Evolutionary conservation across 1,140 invertebrate genomes (phyloP).

Genomic region (Zaprionus ornatus): DNA sequence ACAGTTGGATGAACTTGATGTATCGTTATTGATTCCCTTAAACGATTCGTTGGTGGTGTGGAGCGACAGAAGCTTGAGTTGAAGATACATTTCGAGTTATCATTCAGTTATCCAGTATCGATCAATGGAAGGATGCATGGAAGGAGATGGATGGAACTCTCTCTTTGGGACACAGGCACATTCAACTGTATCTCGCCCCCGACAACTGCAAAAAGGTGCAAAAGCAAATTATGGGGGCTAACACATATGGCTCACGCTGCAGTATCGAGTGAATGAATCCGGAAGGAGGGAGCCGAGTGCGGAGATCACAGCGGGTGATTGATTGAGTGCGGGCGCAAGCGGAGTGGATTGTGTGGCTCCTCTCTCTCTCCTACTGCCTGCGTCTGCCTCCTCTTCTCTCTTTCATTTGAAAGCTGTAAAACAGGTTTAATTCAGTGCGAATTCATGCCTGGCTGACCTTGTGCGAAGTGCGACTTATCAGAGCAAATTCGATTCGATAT

Average conservation of each 20-base stretch:
- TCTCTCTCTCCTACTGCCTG: background rate
- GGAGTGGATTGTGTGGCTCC: background rate
- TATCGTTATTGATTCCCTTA: slow-evolving; percentile 80
- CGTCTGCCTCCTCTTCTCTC: background rate
- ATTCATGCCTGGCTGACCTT: slow-evolving; percentile 56
- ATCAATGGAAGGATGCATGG: background rate
- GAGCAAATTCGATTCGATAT: slow-evolving; percentile 23
- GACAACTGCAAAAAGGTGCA: slow-evolving; percentile 61
- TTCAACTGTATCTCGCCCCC: slow-evolving; percentile 41
- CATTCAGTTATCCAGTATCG: slow-evolving; percentile 15
- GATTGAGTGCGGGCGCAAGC: background rate
- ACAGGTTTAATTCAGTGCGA: slow-evolving; percentile 54
- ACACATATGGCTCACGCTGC: slow-evolving; percentile 54
- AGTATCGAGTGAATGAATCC: slow-evolving; percentile 12
- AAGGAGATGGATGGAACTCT: background rate
- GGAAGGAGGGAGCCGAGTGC: background rate
- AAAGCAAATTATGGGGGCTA: slow-evolving; percentile 37
- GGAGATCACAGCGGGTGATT: slow-evolving; percentile 1
- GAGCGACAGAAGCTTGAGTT: slow-evolving; percentile 28
- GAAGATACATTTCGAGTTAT: slow-evolving; percentile 20
- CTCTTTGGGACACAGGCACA: slow-evolving; percentile 42
- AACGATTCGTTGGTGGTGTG: slow-evolving; percentile 58
- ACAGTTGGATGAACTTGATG: slow-evolving; percentile 72
- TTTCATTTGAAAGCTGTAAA: slow-evolving; percentile 53
- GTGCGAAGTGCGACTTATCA: slow-evolving; percentile 12